Conservation (phyloP, 2,113 vertebrate species). For the Dasyurus viverrinus region DNA sequence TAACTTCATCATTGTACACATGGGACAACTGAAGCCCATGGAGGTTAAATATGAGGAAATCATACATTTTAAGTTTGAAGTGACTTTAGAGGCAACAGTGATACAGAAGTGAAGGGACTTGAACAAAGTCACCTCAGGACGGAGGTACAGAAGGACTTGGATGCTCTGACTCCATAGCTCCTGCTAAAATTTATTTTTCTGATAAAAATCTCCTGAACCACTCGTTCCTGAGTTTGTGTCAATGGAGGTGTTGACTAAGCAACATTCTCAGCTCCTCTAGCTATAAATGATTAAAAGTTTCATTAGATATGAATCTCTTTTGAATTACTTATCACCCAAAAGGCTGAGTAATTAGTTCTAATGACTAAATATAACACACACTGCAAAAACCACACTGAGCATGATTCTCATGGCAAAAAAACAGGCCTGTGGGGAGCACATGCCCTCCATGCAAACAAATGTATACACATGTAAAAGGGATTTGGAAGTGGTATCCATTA, state of each 20-base stretch:
- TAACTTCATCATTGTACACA: neutral
- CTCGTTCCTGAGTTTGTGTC: neutral
- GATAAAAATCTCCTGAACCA: neutral
- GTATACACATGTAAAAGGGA: neutral
- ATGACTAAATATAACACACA: neutral
- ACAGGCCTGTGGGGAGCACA: neutral
- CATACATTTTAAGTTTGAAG: neutral
- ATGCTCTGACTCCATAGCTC: neutral
- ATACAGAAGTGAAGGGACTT: neutral
- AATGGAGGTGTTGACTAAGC: neutral
- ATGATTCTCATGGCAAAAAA: neutral
- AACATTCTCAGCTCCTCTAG: neutral
- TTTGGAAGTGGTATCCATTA: neutral
- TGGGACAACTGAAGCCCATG: neutral
- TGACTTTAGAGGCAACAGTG: neutral
- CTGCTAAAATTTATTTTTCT: neutral
- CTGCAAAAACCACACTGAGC: neutral
- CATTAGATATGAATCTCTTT: neutral
- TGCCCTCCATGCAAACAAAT: neutral
- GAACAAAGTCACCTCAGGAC: neutral
- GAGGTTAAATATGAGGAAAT: neutral
- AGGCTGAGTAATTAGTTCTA: neutral
- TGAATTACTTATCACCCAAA: neutral
- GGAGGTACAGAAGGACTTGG: neutral
- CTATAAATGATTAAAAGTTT: slow-evolving; percentile 11